These are phyloP conservation scores for Ailurus styani DNA, from an alignment of 2,113 vertebrate species.

Conservation along the genomic window DNA sequence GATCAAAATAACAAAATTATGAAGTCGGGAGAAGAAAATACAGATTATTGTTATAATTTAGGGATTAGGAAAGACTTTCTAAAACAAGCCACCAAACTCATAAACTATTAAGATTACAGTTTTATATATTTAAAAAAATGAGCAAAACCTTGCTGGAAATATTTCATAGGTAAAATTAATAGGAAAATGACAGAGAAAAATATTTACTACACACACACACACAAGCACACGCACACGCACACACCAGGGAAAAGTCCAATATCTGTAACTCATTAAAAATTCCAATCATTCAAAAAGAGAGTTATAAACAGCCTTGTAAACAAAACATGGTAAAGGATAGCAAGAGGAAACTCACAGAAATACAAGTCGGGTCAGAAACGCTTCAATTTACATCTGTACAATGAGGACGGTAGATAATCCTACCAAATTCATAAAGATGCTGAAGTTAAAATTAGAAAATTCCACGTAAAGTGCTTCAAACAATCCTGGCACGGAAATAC, in stretches of 20 bases:
- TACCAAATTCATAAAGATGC: not conserved
- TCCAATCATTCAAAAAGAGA: not conserved
- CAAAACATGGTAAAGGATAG: not conserved
- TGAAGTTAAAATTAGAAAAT: not conserved
- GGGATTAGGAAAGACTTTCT: not conserved
- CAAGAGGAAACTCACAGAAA: not conserved
- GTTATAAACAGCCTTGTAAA: not conserved
- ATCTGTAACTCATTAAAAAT: not conserved
- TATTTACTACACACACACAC: not conserved
- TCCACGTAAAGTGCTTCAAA: not conserved
- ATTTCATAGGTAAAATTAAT: not conserved
- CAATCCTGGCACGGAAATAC: not conserved
- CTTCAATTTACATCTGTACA: not conserved
- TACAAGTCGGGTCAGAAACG: not conserved
- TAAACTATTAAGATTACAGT: not conserved
- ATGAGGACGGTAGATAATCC: not conserved
- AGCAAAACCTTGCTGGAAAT: not conserved
- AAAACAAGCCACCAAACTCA: not conserved
- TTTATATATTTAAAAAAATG: not conserved
- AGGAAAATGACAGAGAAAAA: not conserved
- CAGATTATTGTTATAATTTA: not conserved
- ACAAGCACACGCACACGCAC: too few species aligned
- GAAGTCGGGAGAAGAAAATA: not conserved
- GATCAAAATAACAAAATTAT: slow-evolving; percentile 31
- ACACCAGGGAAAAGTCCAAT: not conserved